A percentile compares a stretch with the other conserved stretches of the same genome.
phyloP scores from a whole-genome alignment of 2,888 invertebrate genomes.

The Imbricaverruca yamaguchii region DNA sequence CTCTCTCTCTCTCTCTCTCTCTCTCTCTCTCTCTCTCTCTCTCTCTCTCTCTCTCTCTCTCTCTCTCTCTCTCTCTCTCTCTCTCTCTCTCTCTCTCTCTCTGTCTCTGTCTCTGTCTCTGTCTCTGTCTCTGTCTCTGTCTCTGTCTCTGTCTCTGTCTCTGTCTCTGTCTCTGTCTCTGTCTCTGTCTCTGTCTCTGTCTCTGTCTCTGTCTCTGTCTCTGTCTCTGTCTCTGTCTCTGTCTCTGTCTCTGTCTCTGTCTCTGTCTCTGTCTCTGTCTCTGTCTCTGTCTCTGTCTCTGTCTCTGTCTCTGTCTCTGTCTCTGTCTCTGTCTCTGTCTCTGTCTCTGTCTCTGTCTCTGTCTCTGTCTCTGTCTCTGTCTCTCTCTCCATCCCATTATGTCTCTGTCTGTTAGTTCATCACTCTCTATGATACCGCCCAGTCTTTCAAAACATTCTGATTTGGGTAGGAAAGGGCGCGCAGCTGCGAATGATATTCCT shows the following conservation, averaged over 20 bases:
- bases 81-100: neutral
- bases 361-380: too few relatives aligned
- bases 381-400: too few relatives aligned
- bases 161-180: neutral
- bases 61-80: neutral
- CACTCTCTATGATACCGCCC: too few relatives aligned
- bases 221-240: neutral
- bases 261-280: too few relatives aligned
- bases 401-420: too few relatives aligned
- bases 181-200: neutral
- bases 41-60: neutral
- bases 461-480: too few relatives aligned
- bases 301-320: neutral
- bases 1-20: neutral
- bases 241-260: too few relatives aligned
- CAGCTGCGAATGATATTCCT: too few relatives aligned
- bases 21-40: constrained; percentile 17
- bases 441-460: too few relatives aligned
- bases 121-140: neutral
- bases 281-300: neutral
- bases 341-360: too few relatives aligned
- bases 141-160: too few relatives aligned
- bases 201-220: neutral
- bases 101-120: neutral
- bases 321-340: neutral